Percentiles rank a stretch among this genome's conserved stretches.
Evolutionary conservation across 2,797 vertebrate species (phyloP).

Genomic region (Tragelaphus oryx): DNA sequence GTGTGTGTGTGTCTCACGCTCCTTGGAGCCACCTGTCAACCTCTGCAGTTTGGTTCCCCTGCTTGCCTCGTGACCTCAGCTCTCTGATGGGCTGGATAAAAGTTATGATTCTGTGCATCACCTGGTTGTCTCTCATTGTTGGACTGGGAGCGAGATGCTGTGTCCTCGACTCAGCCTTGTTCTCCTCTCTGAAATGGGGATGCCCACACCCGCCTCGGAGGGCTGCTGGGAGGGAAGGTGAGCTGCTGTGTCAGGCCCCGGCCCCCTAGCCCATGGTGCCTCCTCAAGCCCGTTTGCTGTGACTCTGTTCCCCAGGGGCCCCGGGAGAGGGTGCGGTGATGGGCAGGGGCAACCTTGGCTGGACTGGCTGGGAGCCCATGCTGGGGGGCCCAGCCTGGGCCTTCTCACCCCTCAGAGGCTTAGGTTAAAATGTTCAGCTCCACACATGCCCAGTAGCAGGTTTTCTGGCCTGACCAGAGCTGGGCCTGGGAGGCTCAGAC

Average conservation of each 20-base stretch:
- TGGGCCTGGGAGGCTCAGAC: not conserved
- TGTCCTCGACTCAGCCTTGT: not conserved
- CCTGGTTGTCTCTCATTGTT: not conserved
- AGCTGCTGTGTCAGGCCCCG: not conserved
- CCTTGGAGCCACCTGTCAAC: not conserved
- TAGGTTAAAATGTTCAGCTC: not conserved
- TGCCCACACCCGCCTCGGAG: not conserved
- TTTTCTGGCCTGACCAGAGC: not conserved
- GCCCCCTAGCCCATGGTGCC: not conserved
- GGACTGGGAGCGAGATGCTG: not conserved
- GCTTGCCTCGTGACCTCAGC: not conserved
- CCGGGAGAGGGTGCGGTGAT: not conserved
- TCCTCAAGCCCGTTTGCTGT: not conserved
- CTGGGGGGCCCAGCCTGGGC: no score
- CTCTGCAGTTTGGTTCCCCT: not conserved
- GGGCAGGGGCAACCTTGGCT: not conserved
- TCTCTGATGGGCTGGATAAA: not conserved
- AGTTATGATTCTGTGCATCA: not conserved
- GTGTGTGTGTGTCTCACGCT: not conserved
- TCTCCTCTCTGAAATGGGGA: not conserved
- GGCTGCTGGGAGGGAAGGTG: not conserved
- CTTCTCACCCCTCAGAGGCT: not conserved
- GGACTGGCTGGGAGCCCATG: rapidly evolving
- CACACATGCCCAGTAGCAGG: no score
- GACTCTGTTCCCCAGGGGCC: not conserved